These are phyloP conservation scores for Varanus salvator DNA, from an alignment of 2,113 vertebrate species.

Conservation along the genomic window DNA sequence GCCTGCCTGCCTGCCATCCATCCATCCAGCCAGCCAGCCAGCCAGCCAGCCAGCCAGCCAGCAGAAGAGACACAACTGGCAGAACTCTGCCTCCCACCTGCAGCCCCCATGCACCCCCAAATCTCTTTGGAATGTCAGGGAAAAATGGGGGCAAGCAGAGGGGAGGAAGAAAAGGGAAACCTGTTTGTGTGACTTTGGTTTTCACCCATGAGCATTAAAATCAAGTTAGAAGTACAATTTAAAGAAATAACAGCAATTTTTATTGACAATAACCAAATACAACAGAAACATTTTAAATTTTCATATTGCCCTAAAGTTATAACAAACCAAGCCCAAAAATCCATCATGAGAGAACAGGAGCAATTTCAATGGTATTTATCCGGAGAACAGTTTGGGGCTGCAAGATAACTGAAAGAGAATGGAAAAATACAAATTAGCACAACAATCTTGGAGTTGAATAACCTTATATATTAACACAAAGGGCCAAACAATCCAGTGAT, in stretches of 20 bases:
- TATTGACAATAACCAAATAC: not conserved
- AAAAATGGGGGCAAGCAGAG: too few relatives aligned
- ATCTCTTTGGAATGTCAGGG: too few relatives aligned
- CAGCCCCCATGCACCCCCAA: too few relatives aligned
- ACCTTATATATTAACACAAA: not conserved
- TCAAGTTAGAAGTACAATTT: not conserved
- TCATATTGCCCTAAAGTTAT: not conserved
- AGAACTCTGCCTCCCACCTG: too few relatives aligned
- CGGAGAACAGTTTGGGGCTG: constrained; percentile 84
- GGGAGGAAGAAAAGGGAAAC: too few relatives aligned
- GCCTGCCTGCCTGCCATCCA: too few relatives aligned
- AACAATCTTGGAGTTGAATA: not conserved
- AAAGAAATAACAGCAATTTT: not conserved
- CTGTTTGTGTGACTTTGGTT: too few relatives aligned
- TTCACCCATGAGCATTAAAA: not conserved
- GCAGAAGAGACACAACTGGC: too few relatives aligned
- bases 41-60: too few relatives aligned
- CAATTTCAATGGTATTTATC: constrained; percentile 85
- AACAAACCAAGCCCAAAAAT: not conserved
- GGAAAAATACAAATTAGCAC: constrained; percentile 24
- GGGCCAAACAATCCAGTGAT: not conserved
- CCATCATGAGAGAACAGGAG: constrained; percentile 74
- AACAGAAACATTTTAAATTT: constrained; percentile 39
- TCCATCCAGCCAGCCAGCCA: too few relatives aligned
- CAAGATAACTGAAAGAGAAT: constrained; percentile 74